A percentile compares a stretch with the other conserved stretches of the same genome.
These are phyloP conservation scores for Petrolisthes cinctipes DNA, from an alignment of 2,888 invertebrate species.

Conservation along the genomic window DNA sequence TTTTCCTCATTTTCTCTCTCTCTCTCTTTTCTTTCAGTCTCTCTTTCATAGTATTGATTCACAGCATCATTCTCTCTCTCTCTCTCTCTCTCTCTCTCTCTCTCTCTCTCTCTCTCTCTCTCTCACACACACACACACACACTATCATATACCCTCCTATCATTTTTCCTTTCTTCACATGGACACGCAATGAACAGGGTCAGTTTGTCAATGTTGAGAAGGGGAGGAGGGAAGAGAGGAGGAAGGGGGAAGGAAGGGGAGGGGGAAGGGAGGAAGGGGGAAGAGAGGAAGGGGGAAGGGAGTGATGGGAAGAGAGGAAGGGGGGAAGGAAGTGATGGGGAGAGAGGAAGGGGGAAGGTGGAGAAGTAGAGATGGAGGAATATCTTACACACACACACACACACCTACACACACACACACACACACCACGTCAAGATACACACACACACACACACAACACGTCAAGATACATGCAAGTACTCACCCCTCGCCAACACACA, in stretches of 20 bases:
- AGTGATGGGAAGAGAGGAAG: not conserved
- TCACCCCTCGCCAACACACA: not conserved
- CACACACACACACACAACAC: not conserved
- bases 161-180: not conserved
- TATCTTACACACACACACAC: too few species aligned
- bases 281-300: not conserved
- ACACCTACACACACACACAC: too few species aligned
- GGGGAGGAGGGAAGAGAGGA: not conserved
- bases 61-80: not conserved
- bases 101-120: not conserved
- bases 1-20: too few species aligned
- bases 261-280: not conserved
- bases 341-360: conserved; percentile 5
- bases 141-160: too few species aligned
- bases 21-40: too few species aligned
- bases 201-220: too few species aligned
- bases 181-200: too few species aligned
- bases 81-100: not conserved
- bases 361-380: not conserved
- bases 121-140: too few species aligned
- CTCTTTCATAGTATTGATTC: too few species aligned
- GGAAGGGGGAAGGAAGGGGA: not conserved
- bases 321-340: not conserved
- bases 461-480: too few species aligned
- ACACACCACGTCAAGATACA: too few species aligned